Conservation (phyloP, 2,797 vertebrate genomes). For the Emydoidea blandingii region DNA sequence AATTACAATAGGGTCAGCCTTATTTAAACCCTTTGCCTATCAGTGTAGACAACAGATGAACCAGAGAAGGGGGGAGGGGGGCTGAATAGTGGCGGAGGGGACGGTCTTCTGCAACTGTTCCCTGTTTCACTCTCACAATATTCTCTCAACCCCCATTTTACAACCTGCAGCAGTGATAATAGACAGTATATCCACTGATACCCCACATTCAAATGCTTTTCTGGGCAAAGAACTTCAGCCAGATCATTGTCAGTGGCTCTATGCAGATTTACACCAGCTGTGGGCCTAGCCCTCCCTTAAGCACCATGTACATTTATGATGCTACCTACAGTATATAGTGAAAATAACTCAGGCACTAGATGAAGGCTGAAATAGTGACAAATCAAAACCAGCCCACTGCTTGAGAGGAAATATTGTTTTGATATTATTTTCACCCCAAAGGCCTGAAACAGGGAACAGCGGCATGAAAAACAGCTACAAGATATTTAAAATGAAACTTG, state of each 20-base stretch:
- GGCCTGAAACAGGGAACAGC: conserved; percentile 9
- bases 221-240: background rate
- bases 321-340: background rate
- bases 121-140: background rate
- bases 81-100: background rate
- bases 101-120: background rate
- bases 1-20: background rate
- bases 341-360: conserved; percentile 30
- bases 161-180: background rate
- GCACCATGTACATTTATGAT: background rate
- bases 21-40: conserved; percentile 28
- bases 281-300: background rate
- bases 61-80: background rate
- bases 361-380: conserved; percentile 30
- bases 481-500: conserved; percentile 45
- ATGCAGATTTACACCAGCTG: background rate
- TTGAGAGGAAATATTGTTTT: conserved; percentile 28
- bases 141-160: background rate
- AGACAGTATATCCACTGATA: background rate
- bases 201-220: background rate
- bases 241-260: background rate
- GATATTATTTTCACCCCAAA: conserved; percentile 19
- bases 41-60: background rate
- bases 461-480: conserved; percentile 23
- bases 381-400: conserved; percentile 3